Conservation (phyloP, 2,113 vertebrate genomes). For the Eubucco bourcierii region DNA sequence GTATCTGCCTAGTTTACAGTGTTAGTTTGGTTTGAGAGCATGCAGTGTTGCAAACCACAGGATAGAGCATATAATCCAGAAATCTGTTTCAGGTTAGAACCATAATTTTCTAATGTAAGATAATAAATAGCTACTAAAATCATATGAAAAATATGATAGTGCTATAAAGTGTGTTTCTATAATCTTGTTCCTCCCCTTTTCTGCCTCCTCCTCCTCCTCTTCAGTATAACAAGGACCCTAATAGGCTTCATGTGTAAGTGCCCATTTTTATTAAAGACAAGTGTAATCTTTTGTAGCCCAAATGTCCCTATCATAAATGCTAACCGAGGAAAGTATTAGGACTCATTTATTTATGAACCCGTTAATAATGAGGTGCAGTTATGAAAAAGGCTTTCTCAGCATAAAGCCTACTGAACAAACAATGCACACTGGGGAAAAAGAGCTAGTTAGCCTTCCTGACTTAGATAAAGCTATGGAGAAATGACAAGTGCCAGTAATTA, state of each 20-base stretch:
- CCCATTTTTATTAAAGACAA: conserved; percentile 92
- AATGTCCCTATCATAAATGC: conserved; percentile 87
- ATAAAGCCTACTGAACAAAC: conserved; percentile 86
- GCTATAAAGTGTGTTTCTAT: conserved; percentile 23
- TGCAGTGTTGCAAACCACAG: not conserved
- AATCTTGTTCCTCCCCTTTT: conserved; percentile 67
- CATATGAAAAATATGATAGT: conserved; percentile 13
- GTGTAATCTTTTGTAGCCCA: conserved; percentile 85
- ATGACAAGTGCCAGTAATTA: conserved; percentile 95
- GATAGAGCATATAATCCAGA: not conserved
- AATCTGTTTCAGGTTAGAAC: conserved; percentile 6
- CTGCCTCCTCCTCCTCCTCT: conserved; percentile 26
- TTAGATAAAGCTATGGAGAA: conserved; percentile 89
- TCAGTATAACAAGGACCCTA: conserved; percentile 76
- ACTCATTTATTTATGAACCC: conserved; percentile 92
- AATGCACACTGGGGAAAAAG: conserved; percentile 81
- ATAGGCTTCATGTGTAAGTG: conserved; percentile 88
- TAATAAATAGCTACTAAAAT: conserved; percentile 53
- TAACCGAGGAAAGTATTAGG: conserved; percentile 89
- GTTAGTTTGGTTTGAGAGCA: not conserved
- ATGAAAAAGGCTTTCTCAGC: conserved; percentile 87
- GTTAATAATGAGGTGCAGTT: conserved; percentile 90
- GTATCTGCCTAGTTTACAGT: not conserved
- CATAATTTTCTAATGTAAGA: conserved; percentile 51
- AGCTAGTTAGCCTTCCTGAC: conserved; percentile 92